Evolutionary conservation across 2,797 vertebrate species (phyloP).

Genomic region (Tragelaphus oryx): DNA sequence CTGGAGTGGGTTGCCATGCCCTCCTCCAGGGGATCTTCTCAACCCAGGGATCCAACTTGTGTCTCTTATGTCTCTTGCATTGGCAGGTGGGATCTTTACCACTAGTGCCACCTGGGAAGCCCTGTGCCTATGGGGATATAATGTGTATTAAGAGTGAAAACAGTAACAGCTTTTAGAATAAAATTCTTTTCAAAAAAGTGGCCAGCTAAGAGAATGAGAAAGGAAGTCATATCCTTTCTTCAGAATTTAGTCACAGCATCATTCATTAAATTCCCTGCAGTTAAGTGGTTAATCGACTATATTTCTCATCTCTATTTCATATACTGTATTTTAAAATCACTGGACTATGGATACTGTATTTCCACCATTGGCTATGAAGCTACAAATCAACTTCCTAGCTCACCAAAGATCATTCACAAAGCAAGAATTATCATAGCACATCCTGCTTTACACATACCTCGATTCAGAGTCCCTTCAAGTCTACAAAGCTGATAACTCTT

Average conservation of each 20-base stretch:
- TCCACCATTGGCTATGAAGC: background rate
- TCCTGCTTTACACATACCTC: background rate
- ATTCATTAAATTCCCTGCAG: slow-evolving; percentile 23
- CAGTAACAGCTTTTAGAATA: slow-evolving; percentile 23
- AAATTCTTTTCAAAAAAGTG: slow-evolving; percentile 43
- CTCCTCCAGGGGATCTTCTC: background rate
- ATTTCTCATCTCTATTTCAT: slow-evolving; percentile 35
- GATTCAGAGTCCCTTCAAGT: background rate
- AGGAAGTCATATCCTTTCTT: background rate
- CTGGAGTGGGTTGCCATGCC: background rate
- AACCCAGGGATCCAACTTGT: background rate
- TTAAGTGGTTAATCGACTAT: background rate
- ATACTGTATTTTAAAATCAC: slow-evolving; percentile 29
- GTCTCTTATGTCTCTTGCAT: background rate
- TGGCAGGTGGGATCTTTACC: background rate
- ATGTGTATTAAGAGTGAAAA: slow-evolving; percentile 19
- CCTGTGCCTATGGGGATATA: background rate
- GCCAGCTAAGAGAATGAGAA: slow-evolving; percentile 2
- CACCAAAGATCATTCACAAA: slow-evolving; percentile 17
- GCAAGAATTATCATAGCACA: background rate
- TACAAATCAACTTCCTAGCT: background rate
- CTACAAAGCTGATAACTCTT: background rate
- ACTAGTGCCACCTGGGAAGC: background rate
- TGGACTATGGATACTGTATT: background rate
- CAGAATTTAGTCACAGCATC: slow-evolving; percentile 17